A percentile compares a stretch with the other conserved stretches of the same genome.
These are phyloP conservation scores for Rhinatrema bivittatum DNA, from an alignment of 2,797 vertebrate genomes.

Conservation along the genomic window DNA sequence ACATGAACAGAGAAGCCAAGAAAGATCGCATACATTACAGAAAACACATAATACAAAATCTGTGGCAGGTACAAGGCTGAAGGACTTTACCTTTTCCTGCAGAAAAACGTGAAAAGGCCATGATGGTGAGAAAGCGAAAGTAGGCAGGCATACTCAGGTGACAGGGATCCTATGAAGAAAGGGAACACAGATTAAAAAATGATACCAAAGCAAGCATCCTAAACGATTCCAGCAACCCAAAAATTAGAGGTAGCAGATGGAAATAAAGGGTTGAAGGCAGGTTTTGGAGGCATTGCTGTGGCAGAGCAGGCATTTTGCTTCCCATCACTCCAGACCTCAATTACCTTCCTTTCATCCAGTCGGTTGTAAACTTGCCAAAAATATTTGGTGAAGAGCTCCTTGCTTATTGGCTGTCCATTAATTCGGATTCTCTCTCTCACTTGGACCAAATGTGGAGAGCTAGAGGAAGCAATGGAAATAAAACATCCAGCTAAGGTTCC, in stretches of 20 bases:
- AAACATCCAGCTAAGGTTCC: too few species aligned
- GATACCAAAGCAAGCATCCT: too few species aligned
- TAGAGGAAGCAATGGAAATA: conserved; percentile 30
- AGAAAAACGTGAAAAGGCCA: conserved; percentile 92
- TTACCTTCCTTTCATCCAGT: conserved; percentile 81
- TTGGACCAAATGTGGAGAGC: conserved; percentile 92
- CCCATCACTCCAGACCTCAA: too few species aligned
- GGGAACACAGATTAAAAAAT: fast-evolving
- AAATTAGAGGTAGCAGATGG: too few species aligned
- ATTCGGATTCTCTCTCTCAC: conserved; percentile 91
- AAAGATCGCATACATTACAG: too few species aligned
- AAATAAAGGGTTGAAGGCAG: background rate
- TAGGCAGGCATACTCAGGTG: conserved; percentile 75
- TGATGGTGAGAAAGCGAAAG: conserved; percentile 92
- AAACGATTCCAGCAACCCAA: background rate
- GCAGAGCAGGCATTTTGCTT: too few species aligned
- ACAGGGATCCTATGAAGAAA: conserved; percentile 48
- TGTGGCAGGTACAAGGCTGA: too few species aligned
- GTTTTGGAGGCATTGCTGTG: too few species aligned
- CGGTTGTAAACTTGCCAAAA: conserved; percentile 87
- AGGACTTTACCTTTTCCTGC: conserved; percentile 86
- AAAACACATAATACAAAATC: too few species aligned
- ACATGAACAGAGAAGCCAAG: fast-evolving
- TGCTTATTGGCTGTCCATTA: conserved; percentile 82
- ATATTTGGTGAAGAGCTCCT: conserved; percentile 86